A percentile compares a stretch with the other conserved stretches of the same genome.
These are phyloP conservation scores for Maconellicoccus hirsutus DNA, from an alignment of 1,140 invertebrate species.

Conservation along the genomic window DNA sequence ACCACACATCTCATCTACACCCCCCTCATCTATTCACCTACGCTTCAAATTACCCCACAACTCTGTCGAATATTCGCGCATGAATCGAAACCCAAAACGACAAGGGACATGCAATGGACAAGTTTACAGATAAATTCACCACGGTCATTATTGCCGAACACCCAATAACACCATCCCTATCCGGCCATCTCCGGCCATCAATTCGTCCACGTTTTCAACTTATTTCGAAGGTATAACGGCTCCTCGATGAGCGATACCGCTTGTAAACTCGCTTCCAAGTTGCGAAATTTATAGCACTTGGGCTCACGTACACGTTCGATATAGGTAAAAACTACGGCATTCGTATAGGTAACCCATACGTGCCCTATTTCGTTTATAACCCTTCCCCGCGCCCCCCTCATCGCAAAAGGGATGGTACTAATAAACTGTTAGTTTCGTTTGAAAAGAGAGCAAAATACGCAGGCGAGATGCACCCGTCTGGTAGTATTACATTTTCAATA, in stretches of 20 bases:
- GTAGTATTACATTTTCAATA: constrained; percentile 1
- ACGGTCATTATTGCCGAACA: neutral
- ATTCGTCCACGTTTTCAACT: neutral
- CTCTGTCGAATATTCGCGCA: no score
- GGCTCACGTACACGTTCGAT: neutral
- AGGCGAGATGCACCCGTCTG: neutral
- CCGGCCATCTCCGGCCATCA: no score
- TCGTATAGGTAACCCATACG: neutral
- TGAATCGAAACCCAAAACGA: no score
- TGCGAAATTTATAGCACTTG: neutral
- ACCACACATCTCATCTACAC: no score
- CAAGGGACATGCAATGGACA: neutral
- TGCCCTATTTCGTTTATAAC: no score
- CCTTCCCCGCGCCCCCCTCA: no score
- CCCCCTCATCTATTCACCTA: no score
- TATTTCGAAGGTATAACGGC: neutral
- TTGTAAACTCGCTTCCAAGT: neutral
- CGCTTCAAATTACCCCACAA: no score
- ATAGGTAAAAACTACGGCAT: neutral
- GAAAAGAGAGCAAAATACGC: neutral
- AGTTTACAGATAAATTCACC: neutral
- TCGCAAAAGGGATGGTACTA: neutral
- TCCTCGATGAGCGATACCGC: neutral
- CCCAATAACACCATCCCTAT: neutral
- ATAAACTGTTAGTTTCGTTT: neutral